Evolutionary conservation across 2,797 vertebrate genomes (phyloP).

Genomic region (Falco cherrug): DNA sequence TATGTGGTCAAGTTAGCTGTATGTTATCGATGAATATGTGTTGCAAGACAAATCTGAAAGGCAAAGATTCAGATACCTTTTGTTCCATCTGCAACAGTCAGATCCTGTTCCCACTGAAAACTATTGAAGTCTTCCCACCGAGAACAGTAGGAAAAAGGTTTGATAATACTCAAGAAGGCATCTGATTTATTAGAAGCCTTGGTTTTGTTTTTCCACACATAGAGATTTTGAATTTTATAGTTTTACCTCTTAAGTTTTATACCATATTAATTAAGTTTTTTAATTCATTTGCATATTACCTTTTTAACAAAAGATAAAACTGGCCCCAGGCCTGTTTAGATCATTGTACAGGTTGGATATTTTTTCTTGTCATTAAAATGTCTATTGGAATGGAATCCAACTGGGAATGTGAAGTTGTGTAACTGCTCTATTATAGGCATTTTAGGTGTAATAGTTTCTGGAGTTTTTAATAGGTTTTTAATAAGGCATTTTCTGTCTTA

Average conservation of each 20-base stretch:
- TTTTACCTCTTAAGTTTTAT: neutral
- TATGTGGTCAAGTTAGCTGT: neutral
- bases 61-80: neutral
- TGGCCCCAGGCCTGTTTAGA: neutral
- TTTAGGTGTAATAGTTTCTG: neutral
- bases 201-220: neutral
- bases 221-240: neutral
- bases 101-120: neutral
- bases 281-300: neutral
- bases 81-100: neutral
- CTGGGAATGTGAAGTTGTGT: neutral
- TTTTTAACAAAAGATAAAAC: neutral
- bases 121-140: neutral
- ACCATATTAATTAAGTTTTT: accelerated
- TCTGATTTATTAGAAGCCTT: neutral
- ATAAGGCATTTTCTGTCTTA: neutral
- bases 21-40: neutral
- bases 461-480: neutral
- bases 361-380: neutral
- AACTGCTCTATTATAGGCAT: neutral
- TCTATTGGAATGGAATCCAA: neutral
- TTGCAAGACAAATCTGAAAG: neutral
- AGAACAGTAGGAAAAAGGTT: neutral
- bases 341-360: neutral
- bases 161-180: neutral